A percentile compares a stretch with the other conserved stretches of the same genome.
Conservation (phyloP, 2,888 invertebrate genomes). For the Microctonus hyperodae region DNA sequence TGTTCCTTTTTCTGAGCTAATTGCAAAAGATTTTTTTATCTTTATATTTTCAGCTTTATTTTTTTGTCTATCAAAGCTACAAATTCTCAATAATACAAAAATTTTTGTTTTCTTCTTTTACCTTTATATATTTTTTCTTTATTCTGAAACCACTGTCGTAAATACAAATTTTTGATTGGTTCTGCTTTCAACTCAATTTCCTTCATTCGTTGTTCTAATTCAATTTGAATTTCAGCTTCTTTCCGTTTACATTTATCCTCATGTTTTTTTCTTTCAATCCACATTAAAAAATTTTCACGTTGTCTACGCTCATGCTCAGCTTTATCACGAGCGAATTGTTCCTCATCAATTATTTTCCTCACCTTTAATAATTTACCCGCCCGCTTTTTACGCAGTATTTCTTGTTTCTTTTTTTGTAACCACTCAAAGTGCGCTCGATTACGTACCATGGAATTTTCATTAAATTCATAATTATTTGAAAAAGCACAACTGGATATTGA, state of each 20-base stretch:
- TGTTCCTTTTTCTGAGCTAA: constrained; percentile 61
- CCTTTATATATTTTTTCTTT: constrained; percentile 65
- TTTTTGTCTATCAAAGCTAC: constrained; percentile 7
- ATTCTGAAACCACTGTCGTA: constrained; percentile 66
- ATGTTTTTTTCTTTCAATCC: constrained; percentile 61
- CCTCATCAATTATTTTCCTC: constrained; percentile 43
- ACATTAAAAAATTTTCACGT: constrained; percentile 61
- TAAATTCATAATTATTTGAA: constrained; percentile 36
- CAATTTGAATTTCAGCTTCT: constrained; percentile 62
- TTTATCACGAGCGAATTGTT: constrained; percentile 50
- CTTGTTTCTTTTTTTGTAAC: constrained; percentile 65
- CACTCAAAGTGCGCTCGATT: constrained; percentile 66
- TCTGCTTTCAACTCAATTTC: constrained; percentile 51
- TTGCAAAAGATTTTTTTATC: background rate
- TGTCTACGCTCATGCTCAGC: constrained; percentile 59
- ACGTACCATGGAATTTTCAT: constrained; percentile 41
- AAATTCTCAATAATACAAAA: background rate
- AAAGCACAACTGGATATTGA: constrained; percentile 43
- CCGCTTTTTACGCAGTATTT: constrained; percentile 51
- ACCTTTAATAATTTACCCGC: constrained; percentile 48
- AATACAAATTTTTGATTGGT: constrained; percentile 54
- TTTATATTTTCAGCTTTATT: background rate
- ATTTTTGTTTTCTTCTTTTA: constrained; percentile 1
- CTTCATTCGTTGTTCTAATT: constrained; percentile 62
- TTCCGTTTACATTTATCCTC: constrained; percentile 62